phyloP scores from a whole-genome alignment of 2,113 vertebrate species.

The Pangasianodon hypophthalmus region DNA sequence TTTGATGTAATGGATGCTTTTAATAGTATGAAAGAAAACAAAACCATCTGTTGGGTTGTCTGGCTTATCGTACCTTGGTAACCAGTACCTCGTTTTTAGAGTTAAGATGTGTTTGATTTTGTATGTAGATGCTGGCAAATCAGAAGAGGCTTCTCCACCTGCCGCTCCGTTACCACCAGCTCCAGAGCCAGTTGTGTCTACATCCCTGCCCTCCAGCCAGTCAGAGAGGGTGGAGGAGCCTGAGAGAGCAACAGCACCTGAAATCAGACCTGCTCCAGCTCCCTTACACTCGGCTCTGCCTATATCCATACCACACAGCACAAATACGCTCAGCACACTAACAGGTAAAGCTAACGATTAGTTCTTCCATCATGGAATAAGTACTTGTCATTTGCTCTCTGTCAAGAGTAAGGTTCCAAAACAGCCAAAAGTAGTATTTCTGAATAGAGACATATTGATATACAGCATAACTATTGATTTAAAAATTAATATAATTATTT shows the following conservation, averaged over 20 bases:
- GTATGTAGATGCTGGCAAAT: conserved; percentile 56
- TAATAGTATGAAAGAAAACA: background rate
- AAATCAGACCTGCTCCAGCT: conserved; percentile 63
- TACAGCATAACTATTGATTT: background rate
- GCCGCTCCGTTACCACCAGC: conserved; percentile 51
- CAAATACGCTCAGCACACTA: conserved; percentile 57
- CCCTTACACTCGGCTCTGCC: conserved; percentile 62
- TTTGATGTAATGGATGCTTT: background rate
- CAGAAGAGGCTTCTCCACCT: conserved; percentile 59
- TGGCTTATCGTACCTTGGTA: background rate
- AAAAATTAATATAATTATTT: background rate
- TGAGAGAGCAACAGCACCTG: conserved; percentile 56
- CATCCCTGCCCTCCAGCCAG: conserved; percentile 56
- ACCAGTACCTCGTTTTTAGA: background rate
- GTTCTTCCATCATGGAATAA: background rate
- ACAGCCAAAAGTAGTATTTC: background rate
- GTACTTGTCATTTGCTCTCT: background rate
- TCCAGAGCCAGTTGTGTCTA: conserved; percentile 50
- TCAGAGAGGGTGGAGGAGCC: conserved; percentile 61
- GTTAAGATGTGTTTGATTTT: background rate
- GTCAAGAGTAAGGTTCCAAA: background rate
- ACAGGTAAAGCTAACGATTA: conserved; percentile 57
- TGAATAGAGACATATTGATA: background rate
- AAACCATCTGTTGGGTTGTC: background rate
- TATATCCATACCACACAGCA: conserved; percentile 60